Evolutionary conservation across 2,888 invertebrate genomes (phyloP), one percentile per base, ranked within the genome.

Genomic region (Cloeon dipterum): DNA sequence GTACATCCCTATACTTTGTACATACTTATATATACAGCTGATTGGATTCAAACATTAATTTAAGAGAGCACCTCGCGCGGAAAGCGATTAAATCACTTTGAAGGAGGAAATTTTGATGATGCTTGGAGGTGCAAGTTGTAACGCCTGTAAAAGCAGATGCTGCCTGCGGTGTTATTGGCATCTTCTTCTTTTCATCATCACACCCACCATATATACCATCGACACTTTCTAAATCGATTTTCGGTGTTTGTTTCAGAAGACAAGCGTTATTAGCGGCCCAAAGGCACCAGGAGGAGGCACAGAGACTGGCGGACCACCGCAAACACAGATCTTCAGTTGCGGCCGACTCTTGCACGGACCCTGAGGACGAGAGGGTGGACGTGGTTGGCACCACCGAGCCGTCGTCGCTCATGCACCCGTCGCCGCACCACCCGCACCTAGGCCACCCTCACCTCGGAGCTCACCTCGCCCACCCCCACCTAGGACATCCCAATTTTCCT

Each of bases 321-420:
- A 32, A 36, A 17, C 26, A 40, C 20, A 45, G 34, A 8, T 33
- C 35, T 13, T 38, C 38, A 5, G 35, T 25, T 32, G 38, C 25
- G 23, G 21, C 70, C 47, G 79, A 47, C 46, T 33, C 40, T 45
- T n/a, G n/a, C n/a, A 37, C 40, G 41, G 52, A 55, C 36, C 48
- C 50, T 35, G 85, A 86, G 46, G 83, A 83, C 41, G 86, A 86
- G 55, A 72, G 78, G 49, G 65, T 86, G 51, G 86, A 86, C 56
- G 86, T 86, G 18, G 86, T 86, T 1, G 85, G 85, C 1, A 83
- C 79, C 20, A 72, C 82, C 36, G 82, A 83, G 50, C 47, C 47
- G 11, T 38, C 40, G 14, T 38, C 38, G 5, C 25, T 38, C 5
- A 29, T 29, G 10, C 38, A 38, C 21, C 32, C 32, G 21, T 26